Evolutionary conservation across 1,140 invertebrate genomes (phyloP).

Genomic region (Aphidius gifuensis): DNA sequence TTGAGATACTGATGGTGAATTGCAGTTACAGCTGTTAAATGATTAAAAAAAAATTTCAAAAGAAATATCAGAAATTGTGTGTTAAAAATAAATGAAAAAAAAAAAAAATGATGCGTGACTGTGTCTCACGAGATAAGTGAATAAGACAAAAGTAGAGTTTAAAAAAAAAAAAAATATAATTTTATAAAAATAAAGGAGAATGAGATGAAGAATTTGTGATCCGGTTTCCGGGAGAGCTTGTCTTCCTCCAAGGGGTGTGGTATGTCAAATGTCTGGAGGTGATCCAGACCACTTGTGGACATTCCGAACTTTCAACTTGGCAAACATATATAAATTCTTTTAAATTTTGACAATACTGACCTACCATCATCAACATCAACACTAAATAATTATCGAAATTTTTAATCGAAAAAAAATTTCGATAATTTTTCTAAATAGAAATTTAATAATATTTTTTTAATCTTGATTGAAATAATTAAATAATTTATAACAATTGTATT

Average conservation of each 20-base stretch:
- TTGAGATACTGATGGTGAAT: neutral
- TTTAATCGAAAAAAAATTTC: too few relatives aligned
- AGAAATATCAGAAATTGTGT: neutral
- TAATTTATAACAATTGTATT: too few relatives aligned
- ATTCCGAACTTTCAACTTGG: too few relatives aligned
- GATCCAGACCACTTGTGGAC: too few relatives aligned
- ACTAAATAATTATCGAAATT: too few relatives aligned
- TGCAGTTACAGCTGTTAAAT: neutral
- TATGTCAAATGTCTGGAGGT: neutral
- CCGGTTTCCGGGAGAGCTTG: slow-evolving; percentile 6
- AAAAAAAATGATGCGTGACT: slow-evolving; percentile 2
- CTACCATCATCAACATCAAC: too few relatives aligned
- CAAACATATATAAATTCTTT: too few relatives aligned
- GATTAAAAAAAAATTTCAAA: neutral
- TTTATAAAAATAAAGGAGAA: slow-evolving; percentile 8
- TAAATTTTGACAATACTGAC: too few relatives aligned
- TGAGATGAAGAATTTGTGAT: slow-evolving; percentile 3
- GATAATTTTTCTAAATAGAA: too few relatives aligned
- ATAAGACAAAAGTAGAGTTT: neutral
- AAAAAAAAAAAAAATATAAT: neutral
- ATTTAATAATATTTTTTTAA: too few relatives aligned
- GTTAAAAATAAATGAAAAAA: slow-evolving; percentile 2
- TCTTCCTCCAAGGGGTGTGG: neutral
- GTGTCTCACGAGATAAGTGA: neutral
- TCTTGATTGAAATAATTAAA: too few relatives aligned